Evolutionary conservation across 2,888 invertebrate genomes (phyloP).

Genomic region (Dicranocentrus wangi): DNA sequence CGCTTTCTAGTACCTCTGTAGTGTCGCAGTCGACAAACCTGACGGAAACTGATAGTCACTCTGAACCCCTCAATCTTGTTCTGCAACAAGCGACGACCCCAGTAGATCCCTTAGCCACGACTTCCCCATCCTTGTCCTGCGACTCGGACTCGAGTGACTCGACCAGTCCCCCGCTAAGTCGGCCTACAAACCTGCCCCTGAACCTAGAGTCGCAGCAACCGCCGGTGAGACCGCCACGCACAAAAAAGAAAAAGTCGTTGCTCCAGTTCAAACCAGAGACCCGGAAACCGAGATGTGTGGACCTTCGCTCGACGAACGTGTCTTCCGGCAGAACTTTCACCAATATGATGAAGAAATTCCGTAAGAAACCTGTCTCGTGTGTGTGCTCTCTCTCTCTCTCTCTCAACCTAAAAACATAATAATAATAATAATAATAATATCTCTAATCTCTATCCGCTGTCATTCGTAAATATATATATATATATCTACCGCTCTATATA

Average conservation of each 20-base stretch:
- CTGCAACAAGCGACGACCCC: conserved; percentile 23
- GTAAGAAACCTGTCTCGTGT: conserved; percentile 66
- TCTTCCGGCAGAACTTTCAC: conserved; percentile 60
- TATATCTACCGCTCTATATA: background rate
- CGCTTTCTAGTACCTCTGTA: background rate
- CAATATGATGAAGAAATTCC: conserved; percentile 71
- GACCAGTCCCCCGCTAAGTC: conserved; percentile 54
- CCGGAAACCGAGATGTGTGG: conserved; percentile 74
- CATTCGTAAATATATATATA: background rate
- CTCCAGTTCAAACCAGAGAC: conserved; percentile 47
- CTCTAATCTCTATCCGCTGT: conserved; percentile 16
- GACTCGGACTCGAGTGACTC: conserved; percentile 51
- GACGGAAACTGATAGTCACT: conserved; percentile 29
- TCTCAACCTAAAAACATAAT: conserved; percentile 27
- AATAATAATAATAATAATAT: conserved; percentile 5
- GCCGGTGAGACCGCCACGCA: conserved; percentile 63
- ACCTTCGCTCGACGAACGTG: conserved; percentile 76
- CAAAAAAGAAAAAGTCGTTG: conserved; percentile 63
- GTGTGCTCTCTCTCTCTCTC: conserved; percentile 34
- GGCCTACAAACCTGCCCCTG: conserved; percentile 62
- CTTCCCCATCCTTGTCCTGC: conserved; percentile 49
- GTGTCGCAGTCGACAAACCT: conserved; percentile 11
- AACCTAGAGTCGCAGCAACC: conserved; percentile 31
- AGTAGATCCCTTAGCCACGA: conserved; percentile 3
- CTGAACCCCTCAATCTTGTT: conserved; percentile 3